phyloP scores from a whole-genome alignment of 2,113 vertebrate genomes.

The mouse (Mus musculus) region DNA sequence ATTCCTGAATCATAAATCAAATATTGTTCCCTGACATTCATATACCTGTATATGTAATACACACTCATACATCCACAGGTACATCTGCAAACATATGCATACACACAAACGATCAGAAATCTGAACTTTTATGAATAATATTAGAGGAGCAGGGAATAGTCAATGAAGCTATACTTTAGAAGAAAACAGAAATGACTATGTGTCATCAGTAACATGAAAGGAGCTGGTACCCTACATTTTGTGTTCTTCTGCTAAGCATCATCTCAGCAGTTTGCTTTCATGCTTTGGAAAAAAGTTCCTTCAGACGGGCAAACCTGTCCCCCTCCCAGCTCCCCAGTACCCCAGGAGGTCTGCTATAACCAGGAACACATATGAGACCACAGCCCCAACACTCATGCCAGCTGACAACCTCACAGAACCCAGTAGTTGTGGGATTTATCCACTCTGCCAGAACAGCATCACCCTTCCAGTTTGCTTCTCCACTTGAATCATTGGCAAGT shows the following conservation, averaged over 20 bases:
- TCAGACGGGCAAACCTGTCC: background rate
- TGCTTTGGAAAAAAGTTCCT: background rate
- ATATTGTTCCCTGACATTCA: background rate
- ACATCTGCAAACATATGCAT: background rate
- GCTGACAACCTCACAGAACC: no score
- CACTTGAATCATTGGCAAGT: no score
- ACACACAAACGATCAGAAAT: background rate
- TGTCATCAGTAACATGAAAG: background rate
- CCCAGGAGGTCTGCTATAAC: no score
- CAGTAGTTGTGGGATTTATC: no score
- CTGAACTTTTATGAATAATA: background rate
- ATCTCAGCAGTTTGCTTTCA: background rate
- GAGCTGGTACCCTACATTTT: background rate
- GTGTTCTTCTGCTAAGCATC: background rate
- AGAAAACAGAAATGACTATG: background rate
- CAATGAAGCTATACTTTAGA: background rate
- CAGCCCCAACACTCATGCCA: no score
- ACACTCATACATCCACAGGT: background rate
- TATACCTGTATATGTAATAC: background rate
- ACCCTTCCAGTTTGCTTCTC: no score
- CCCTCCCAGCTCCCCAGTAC: no score
- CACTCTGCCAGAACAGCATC: no score
- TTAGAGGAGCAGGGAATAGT: background rate
- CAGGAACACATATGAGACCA: no score
- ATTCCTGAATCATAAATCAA: background rate